These are phyloP conservation scores for Polyergus mexicanus DNA, from an alignment of 1,140 invertebrate species.

Conservation along the genomic window DNA sequence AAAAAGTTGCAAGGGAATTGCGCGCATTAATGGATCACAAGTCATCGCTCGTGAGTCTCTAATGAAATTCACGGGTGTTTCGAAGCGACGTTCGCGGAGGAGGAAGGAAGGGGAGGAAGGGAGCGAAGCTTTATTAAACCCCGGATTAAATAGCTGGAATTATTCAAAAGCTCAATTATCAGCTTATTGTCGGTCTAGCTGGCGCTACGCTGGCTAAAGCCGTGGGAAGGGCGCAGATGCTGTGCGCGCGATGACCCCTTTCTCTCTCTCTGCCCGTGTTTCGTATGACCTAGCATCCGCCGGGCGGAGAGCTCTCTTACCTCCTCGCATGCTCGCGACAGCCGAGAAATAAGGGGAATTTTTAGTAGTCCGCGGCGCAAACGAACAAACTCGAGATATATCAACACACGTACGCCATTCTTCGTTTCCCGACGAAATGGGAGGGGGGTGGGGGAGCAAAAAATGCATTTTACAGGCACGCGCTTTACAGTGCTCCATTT, in stretches of 20 bases:
- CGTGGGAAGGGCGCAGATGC: conserved; percentile 76
- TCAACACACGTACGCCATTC: conserved; percentile 48
- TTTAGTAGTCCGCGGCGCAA: conserved; percentile 65
- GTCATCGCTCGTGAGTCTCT: conserved; percentile 65
- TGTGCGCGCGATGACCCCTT: conserved; percentile 61
- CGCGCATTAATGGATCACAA: conserved; percentile 70
- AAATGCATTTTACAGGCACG: conserved; percentile 42
- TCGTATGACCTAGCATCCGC: neutral
- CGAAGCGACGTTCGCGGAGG: conserved; percentile 53
- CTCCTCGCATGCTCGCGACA: conserved; percentile 34
- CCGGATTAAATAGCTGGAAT: conserved; percentile 81
- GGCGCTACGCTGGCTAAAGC: conserved; percentile 75
- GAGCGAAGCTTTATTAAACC: conserved; percentile 72
- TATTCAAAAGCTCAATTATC: conserved; percentile 85
- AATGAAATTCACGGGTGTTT: conserved; percentile 75
- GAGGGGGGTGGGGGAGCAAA: too few relatives aligned
- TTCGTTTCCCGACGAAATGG: neutral
- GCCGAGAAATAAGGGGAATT: conserved; percentile 71
- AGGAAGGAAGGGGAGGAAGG: neutral
- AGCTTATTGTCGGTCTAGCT: conserved; percentile 83
- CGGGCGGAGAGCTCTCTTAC: neutral
- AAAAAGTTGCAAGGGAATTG: conserved; percentile 65
- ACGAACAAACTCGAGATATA: conserved; percentile 73
- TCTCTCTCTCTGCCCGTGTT: neutral
- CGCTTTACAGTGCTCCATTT: conserved; percentile 48